These are phyloP conservation scores for Barbus barbus DNA, from an alignment of 2,113 vertebrate species.

Conservation along the genomic window DNA sequence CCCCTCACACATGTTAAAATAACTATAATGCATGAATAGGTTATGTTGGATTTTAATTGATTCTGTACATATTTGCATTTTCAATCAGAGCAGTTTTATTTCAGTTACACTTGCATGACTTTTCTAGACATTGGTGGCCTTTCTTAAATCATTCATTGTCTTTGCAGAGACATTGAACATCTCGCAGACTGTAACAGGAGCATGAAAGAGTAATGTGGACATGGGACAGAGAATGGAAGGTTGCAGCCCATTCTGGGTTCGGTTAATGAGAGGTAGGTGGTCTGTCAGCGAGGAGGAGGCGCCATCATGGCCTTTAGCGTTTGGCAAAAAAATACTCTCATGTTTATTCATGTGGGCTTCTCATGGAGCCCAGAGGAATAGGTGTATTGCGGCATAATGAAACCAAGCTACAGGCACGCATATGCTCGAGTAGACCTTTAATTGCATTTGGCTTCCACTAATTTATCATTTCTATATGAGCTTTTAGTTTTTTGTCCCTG, in stretches of 20 bases:
- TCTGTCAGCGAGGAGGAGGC: conserved; percentile 41
- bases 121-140: not conserved
- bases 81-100: not conserved
- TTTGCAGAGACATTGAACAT: conserved; percentile 1
- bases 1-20: not conserved
- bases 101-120: not conserved
- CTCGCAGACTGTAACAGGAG: not conserved
- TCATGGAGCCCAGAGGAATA: conserved; percentile 46
- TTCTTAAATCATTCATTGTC: not conserved
- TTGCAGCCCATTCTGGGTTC: conserved; percentile 16
- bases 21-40: not conserved
- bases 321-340: conserved; percentile 41
- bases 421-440: conserved; percentile 39
- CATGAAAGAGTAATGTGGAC: conserved; percentile 15
- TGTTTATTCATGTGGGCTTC: conserved; percentile 58
- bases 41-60: not conserved
- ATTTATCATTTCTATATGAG: conserved; percentile 43
- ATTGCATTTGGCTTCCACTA: conserved; percentile 50
- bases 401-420: conserved; percentile 49
- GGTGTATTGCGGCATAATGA: conserved; percentile 41
- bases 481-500: conserved; percentile 19
- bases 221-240: not conserved
- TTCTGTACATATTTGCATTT: not conserved
- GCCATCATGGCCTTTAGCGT: conserved; percentile 50
- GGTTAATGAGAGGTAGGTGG: conserved; percentile 48